These are phyloP conservation scores for Drosophila erecta DNA, from an alignment of 1,140 invertebrate genomes.

Conservation along the genomic window DNA sequence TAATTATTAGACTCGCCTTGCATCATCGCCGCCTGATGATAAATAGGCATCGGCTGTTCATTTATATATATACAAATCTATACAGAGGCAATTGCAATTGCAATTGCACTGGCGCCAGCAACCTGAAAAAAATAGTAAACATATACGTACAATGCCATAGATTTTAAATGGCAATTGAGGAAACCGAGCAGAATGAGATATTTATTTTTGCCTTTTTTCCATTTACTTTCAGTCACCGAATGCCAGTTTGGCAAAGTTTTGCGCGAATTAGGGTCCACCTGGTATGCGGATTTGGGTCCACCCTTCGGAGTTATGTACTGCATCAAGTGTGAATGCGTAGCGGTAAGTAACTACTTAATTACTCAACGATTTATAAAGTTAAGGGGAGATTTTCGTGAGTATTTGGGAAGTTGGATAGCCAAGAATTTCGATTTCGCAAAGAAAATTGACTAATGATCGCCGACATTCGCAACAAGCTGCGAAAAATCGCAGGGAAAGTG, in stretches of 20 bases:
- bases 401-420: too few relatives aligned
- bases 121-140: slow-evolving; percentile 16
- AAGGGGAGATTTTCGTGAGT: too few relatives aligned
- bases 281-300: slow-evolving; percentile 95
- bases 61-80: slow-evolving; percentile 4
- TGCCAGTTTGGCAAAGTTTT: slow-evolving; percentile 94
- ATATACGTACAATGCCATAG: slow-evolving; percentile 13
- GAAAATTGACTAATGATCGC: slow-evolving; percentile 71
- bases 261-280: slow-evolving; percentile 93
- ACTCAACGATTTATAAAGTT: too few relatives aligned
- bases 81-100: slow-evolving; percentile 45
- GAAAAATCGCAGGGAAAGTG: slow-evolving; percentile 27
- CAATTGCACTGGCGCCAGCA: slow-evolving; percentile 55
- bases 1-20: slow-evolving; percentile 7
- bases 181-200: slow-evolving; percentile 10
- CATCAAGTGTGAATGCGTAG: slow-evolving; percentile 95
- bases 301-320: slow-evolving; percentile 97
- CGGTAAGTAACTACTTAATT: too few relatives aligned
- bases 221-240: slow-evolving; percentile 88
- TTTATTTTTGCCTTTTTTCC: slow-evolving; percentile 7
- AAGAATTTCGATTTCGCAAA: too few relatives aligned
- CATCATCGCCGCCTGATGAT: slow-evolving; percentile 21
- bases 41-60: slow-evolving; percentile 27
- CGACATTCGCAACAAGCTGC: slow-evolving; percentile 62
- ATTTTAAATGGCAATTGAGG: slow-evolving; percentile 48